These are phyloP conservation scores for Molanna angustata DNA, from an alignment of 2,888 invertebrate genomes.

Conservation along the genomic window DNA sequence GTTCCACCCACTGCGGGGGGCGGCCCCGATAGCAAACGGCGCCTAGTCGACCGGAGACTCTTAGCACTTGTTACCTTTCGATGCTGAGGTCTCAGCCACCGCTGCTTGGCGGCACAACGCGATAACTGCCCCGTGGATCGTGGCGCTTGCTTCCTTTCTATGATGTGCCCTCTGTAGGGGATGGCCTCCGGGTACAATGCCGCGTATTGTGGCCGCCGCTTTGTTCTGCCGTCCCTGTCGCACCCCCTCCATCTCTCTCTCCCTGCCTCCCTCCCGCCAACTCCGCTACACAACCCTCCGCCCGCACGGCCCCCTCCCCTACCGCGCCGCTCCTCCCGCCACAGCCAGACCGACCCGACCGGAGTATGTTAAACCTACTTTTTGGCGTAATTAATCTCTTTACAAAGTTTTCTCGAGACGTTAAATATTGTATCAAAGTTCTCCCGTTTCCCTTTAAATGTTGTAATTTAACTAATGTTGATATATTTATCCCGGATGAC, in stretches of 20 bases:
- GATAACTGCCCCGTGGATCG: not conserved
- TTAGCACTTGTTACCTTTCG: constrained; percentile 3
- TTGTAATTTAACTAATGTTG: constrained; percentile 23
- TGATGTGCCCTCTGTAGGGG: constrained; percentile 5
- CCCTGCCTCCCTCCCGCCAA: constrained; percentile 33
- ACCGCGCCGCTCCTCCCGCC: not conserved
- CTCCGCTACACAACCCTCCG: no score
- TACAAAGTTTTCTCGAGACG: constrained; percentile 28
- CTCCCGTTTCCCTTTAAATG: constrained; percentile 24
- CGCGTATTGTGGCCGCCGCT: constrained; percentile 31
- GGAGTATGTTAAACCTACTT: constrained; percentile 25
- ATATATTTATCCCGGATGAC: constrained; percentile 20
- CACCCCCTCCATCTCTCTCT: not conserved
- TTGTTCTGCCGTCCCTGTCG: constrained; percentile 27
- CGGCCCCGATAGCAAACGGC: not conserved
- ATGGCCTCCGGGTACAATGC: constrained; percentile 44
- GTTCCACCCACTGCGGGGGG: constrained; percentile 6
- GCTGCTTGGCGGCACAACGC: not conserved
- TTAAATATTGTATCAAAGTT: constrained; percentile 28
- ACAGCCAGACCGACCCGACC: constrained; percentile 5
- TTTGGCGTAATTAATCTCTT: constrained; percentile 30
- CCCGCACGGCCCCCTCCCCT: constrained; percentile 3
- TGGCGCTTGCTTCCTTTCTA: constrained; percentile 5
- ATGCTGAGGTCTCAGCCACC: no score
- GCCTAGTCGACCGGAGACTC: not conserved